These are phyloP conservation scores for Rhinichthys klamathensis DNA, from an alignment of 2,113 vertebrate genomes.

Conservation along the genomic window DNA sequence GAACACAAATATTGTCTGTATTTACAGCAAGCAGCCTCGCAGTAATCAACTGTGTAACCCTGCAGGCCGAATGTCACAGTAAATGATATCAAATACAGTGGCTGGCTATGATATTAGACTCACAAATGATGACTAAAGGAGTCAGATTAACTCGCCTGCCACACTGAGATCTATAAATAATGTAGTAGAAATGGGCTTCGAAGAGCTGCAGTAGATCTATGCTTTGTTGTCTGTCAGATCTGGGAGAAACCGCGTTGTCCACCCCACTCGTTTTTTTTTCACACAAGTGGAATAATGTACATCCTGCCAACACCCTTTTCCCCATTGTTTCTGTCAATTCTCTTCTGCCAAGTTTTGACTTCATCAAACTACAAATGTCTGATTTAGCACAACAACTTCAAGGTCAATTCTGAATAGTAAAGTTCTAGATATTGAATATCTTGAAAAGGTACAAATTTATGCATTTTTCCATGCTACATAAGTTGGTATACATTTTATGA, in stretches of 20 bases:
- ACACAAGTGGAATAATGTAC: conserved; percentile 53
- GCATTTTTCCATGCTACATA: background rate
- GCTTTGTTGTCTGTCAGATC: conserved; percentile 65
- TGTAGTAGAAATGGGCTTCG: conserved; percentile 62
- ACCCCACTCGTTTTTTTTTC: conserved; percentile 44
- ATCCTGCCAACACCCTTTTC: conserved; percentile 53
- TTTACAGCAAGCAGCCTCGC: background rate
- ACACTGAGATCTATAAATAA: conserved; percentile 65
- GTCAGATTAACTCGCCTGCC: conserved; percentile 63
- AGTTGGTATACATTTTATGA: background rate
- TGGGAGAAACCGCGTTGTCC: conserved; percentile 50
- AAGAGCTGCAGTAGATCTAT: conserved; percentile 60
- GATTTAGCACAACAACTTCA: background rate
- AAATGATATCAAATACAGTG: conserved; percentile 29
- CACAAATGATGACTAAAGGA: conserved; percentile 63
- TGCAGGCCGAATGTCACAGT: background rate
- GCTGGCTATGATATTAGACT: conserved; percentile 47
- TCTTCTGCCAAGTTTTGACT: background rate
- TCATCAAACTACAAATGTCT: background rate
- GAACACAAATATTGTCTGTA: conserved; percentile 16
- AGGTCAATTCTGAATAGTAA: conserved; percentile 10
- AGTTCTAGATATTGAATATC: background rate
- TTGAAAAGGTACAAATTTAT: background rate
- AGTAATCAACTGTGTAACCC: conserved; percentile 20
- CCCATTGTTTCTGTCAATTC: background rate